Evolutionary conservation across 2,888 invertebrate genomes (phyloP).

Genomic region (Conchocele bisecta): DNA sequence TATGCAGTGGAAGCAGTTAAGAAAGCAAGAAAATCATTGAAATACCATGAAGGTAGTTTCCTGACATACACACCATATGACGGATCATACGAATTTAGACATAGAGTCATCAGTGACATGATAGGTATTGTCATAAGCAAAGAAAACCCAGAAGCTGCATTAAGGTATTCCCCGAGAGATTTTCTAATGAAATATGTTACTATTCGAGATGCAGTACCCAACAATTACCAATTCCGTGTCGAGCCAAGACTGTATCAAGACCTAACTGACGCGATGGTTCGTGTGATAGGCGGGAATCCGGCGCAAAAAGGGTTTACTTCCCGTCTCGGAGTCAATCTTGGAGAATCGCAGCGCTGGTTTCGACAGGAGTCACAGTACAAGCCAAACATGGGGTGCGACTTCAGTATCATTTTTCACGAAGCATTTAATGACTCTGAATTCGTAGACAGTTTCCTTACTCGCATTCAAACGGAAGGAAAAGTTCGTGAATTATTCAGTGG

Average conservation of each 20-base stretch:
- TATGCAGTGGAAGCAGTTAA: slow-evolving; percentile 11
- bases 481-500: no score
- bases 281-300: no score
- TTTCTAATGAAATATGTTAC: slow-evolving; percentile 34
- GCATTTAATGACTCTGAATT: no score
- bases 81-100: slow-evolving; percentile 28
- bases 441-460: no score
- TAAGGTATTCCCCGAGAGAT: slow-evolving; percentile 22
- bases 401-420: no score
- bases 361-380: no score
- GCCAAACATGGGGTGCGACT: no score
- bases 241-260: slow-evolving; percentile 10
- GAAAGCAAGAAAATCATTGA: slow-evolving; percentile 14
- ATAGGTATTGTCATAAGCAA: slow-evolving; percentile 38
- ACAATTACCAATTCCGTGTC: slow-evolving; percentile 16
- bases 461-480: no score
- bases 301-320: no score
- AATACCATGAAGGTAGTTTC: slow-evolving; percentile 31
- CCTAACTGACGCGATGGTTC: neutral
- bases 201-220: neutral
- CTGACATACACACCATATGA: neutral
- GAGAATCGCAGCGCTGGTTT: no score
- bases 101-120: slow-evolving; percentile 41
- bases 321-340: no score
- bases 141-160: slow-evolving; percentile 18